These are phyloP conservation scores for Crypturellus undulatus DNA, from an alignment of 2,113 vertebrate genomes.

Conservation along the genomic window DNA sequence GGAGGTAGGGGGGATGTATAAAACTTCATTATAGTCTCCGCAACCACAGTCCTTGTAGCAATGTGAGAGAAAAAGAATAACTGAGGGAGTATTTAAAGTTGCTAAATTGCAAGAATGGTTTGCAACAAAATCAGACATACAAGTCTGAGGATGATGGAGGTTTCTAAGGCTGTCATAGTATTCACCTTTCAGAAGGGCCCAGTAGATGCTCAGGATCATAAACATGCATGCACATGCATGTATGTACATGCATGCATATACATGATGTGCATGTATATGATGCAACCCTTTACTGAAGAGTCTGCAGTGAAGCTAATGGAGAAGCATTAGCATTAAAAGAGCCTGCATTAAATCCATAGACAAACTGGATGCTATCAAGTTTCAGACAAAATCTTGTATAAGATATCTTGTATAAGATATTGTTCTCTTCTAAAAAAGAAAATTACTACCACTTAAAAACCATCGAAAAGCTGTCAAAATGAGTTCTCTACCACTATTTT, in stretches of 20 bases:
- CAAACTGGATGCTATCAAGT: not conserved
- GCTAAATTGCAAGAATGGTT: not conserved
- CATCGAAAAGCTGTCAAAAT: not conserved
- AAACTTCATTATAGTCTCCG: not conserved
- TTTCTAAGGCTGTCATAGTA: not conserved
- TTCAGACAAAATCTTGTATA: not conserved
- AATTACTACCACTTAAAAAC: not conserved
- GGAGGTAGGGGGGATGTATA: not conserved
- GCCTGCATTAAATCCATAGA: not conserved
- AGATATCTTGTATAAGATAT: not conserved
- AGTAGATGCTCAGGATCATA: constrained; percentile 1
- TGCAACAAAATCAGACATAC: not conserved
- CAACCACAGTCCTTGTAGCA: not conserved
- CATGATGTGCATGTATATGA: not conserved
- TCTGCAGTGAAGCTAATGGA: constrained; percentile 20
- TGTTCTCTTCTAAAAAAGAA: not conserved
- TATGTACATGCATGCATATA: too few relatives aligned
- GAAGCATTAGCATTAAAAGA: constrained; percentile 15
- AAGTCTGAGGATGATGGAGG: not conserved
- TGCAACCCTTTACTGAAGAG: constrained; percentile 12
- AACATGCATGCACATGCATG: not conserved
- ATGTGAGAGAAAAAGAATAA: not conserved
- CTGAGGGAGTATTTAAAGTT: not conserved
- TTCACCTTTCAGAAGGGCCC: constrained; percentile 29
- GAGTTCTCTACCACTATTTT: not conserved